A percentile compares a stretch with the other conserved stretches of the same genome.
Evolutionary conservation across 2,797 vertebrate species (phyloP).

Genomic region (Falco peregrinus): DNA sequence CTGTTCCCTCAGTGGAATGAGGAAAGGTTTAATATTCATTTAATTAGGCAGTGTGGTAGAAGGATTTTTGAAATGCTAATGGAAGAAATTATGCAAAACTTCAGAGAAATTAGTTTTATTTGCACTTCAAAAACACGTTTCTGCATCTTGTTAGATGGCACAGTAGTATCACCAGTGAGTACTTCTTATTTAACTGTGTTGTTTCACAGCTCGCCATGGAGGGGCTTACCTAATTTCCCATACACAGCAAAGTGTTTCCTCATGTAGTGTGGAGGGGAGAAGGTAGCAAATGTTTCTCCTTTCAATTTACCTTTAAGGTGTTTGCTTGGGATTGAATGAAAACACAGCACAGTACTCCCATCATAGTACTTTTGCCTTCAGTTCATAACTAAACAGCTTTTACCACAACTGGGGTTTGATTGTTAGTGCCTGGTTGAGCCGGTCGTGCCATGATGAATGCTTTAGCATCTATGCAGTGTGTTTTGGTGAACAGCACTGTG

Average conservation of each 20-base stretch:
- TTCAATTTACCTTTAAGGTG: not conserved
- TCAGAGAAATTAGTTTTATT: slow-evolving; percentile 59
- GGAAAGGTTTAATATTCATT: slow-evolving; percentile 69
- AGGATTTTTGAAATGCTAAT: slow-evolving; percentile 69
- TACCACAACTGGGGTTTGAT: not conserved
- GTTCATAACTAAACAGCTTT: not conserved
- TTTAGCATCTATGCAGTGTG: not conserved
- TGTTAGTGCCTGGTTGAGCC: not conserved
- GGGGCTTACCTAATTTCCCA: not conserved
- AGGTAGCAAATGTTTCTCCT: not conserved
- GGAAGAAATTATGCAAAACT: slow-evolving; percentile 49
- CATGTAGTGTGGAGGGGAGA: not conserved
- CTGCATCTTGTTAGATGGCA: slow-evolving; percentile 34
- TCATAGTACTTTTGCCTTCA: not conserved
- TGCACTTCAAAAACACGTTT: slow-evolving; percentile 41
- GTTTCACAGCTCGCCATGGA: not conserved
- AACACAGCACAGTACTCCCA: not conserved
- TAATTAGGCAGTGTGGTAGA: slow-evolving; percentile 44
- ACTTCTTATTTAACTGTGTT: slow-evolving; percentile 19
- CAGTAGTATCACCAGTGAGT: not conserved
- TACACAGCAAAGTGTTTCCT: not conserved
- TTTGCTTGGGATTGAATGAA: not conserved
- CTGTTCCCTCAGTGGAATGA: slow-evolving; percentile 36
- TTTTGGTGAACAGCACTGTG: not conserved
- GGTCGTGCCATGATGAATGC: not conserved